Percentiles rank a stretch among this genome's conserved stretches.
Evolutionary conservation across 2,888 invertebrate species (phyloP).

Genomic region (Aleiodes alternator): DNA sequence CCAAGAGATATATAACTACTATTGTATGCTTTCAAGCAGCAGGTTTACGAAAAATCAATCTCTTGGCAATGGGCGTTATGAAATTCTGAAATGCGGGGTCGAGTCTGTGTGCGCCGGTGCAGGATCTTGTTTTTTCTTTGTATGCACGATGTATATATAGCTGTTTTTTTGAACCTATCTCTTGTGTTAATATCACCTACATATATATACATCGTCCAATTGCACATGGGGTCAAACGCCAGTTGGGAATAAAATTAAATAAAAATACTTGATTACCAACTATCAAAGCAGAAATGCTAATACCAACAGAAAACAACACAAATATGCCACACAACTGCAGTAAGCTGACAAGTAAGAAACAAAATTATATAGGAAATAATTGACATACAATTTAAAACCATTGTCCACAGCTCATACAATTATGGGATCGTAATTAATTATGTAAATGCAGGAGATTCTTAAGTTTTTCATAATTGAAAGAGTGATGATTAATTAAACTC

Average conservation of each 20-base stretch:
- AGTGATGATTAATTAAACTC: constrained; percentile 9
- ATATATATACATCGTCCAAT: constrained; percentile 8
- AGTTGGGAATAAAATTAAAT: not conserved
- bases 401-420: no score
- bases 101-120: constrained; percentile 40
- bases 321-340: no score
- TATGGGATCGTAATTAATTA: no score
- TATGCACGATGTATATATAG: constrained; percentile 19
- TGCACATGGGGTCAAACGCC: not conserved
- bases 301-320: no score
- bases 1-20: constrained; percentile 23
- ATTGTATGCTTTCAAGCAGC: constrained; percentile 34
- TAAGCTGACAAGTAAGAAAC: no score
- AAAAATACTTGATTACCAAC: no score
- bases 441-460: no score
- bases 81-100: constrained; percentile 43
- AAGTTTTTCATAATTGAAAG: no score
- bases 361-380: no score
- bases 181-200: not conserved
- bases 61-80: constrained; percentile 45
- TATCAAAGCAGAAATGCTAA: no score
- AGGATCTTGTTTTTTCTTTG: constrained; percentile 12
- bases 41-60: constrained; percentile 45
- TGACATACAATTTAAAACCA: no score
- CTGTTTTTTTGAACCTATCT: not conserved